Evolutionary conservation across 64 coral and sea anemone genomes (phyloP), one percentile per base, ranked within the genome.

Genomic region (Dendrophyllia cribrosa): DNA sequence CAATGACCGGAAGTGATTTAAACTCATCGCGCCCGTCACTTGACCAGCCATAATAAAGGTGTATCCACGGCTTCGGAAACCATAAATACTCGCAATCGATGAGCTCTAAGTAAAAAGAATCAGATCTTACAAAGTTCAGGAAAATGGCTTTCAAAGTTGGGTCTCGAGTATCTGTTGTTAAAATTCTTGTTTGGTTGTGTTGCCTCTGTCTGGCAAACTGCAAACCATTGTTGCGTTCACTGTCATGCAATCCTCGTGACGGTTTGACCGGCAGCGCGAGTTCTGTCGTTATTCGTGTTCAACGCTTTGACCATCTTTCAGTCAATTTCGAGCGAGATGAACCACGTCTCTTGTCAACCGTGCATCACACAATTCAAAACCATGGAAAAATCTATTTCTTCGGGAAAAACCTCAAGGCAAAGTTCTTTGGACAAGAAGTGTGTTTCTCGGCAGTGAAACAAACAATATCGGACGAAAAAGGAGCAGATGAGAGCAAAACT

Each of bases 391-490:
- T 85, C 3, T 74, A 92, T 51, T 20, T 13, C 12, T 70, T 92
- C 43, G 34, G 50, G 4, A n/a, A 74, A 1, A 85, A 80, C n/a
- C 20, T 72, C 2, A 86, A 79, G 20, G 82, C 83, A 17, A 75
- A 58, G 51, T 93, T 93, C 61, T 24, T 70, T 43, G 91, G 91
- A 14, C 12, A n/a, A 6, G 59, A 93, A 58, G 61, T 93, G 9
- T 93, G 91, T 61, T 43, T 93, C 21, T 78, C 83, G n/a, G 53
- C 63, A 15, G 25, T 77, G 14, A 87, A 87, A 69, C 46, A 86
- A 47, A 76, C 82, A 0, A 85, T 93, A 51, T 15, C 70, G 62
- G 68, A 93, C 60, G 45, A 86, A 7, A 87, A 75, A 59, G 91
- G 82, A 25, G 48, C 70, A 1, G 66, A 77, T 6, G 91, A 93